Evolutionary conservation across 2,113 vertebrate species (phyloP), one percentile per base, ranked within the genome.

Genomic region (Taxidea taxus): DNA sequence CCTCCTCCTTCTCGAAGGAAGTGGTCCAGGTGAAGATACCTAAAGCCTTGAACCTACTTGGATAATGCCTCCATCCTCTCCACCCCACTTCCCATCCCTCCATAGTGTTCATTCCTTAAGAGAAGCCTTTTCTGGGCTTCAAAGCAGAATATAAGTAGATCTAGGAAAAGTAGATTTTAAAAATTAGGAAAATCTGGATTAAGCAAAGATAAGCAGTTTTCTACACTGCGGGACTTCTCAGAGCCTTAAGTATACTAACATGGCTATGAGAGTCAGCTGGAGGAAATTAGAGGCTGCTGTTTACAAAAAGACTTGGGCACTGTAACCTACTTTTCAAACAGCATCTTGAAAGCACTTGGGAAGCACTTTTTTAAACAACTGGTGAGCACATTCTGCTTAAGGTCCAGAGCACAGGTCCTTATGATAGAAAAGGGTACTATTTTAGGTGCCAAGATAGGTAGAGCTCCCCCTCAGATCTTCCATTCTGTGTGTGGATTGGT

Each of bases 151-250:
- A 4, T 15, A 66, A 77, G 21, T 29, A 68, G 42, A 75, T 60
- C 10, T n/a, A 83, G 23, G 62, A 54, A 83, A 66, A 87, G 13
- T 77, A 29, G 14, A 47, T 77, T 77, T 77, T 77, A 47, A 77
- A 47, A 31, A 5, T 16, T 90, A 66, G 31, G 16, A 47, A 83
- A 95, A 94, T 44, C 0, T 27, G 11, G 37, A 74, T 87, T 70
- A 83, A 90, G 51, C 72, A 91, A 97, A 74, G 25, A 82, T 44
- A 82, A 93, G 39, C 14, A 49, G 72, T 15, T 51, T 75, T 90
- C 39, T 91, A 20, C 5, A 42, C 37, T 12, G 25, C 37, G 31
- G 51, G 27, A 60, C n/a, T 78, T 84, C 39, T 77, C 39, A n/a
- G 64, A 60, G n/a, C 42, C 37, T 72, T 82, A 42, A 60, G 34